Conservation (phyloP, 2,113 vertebrate genomes). For the Pithys albifrons region DNA sequence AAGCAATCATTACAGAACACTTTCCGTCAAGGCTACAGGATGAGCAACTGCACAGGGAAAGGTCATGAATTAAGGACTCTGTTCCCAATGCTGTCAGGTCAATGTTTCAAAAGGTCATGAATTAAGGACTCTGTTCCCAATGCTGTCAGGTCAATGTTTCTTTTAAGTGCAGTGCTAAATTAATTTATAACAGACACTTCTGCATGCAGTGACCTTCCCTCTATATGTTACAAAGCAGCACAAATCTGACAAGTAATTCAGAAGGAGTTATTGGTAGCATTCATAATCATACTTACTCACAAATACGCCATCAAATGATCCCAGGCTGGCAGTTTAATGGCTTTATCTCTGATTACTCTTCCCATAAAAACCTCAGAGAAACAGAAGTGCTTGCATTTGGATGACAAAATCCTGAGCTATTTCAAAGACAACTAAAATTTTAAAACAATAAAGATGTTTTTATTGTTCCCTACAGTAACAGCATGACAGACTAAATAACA, state of each 20-base stretch:
- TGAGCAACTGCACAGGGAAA: not conserved
- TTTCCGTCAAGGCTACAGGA: not conserved
- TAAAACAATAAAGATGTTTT: conserved; percentile 51
- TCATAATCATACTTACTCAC: conserved; percentile 10
- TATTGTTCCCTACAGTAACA: conserved; percentile 48
- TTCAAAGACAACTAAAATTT: conserved; percentile 57
- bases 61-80: not conserved
- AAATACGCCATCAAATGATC: conserved; percentile 15
- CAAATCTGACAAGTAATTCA: conserved; percentile 29
- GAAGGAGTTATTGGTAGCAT: conserved; percentile 22
- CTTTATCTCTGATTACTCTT: conserved; percentile 54
- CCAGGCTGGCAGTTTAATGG: conserved; percentile 39
- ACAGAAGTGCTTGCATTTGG: conserved; percentile 37
- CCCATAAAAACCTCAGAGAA: conserved; percentile 49
- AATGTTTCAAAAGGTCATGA: not conserved
- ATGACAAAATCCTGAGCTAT: conserved; percentile 42
- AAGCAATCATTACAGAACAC: not conserved
- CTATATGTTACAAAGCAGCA: not conserved
- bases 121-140: not conserved
- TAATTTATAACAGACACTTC: conserved; percentile 8
- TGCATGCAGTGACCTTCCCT: not conserved
- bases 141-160: not conserved
- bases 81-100: not conserved
- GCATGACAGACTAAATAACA: conserved; percentile 36
- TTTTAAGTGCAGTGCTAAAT: not conserved